These are phyloP conservation scores for Columbina picui DNA, from an alignment of 2,113 vertebrate genomes.

Conservation along the genomic window DNA sequence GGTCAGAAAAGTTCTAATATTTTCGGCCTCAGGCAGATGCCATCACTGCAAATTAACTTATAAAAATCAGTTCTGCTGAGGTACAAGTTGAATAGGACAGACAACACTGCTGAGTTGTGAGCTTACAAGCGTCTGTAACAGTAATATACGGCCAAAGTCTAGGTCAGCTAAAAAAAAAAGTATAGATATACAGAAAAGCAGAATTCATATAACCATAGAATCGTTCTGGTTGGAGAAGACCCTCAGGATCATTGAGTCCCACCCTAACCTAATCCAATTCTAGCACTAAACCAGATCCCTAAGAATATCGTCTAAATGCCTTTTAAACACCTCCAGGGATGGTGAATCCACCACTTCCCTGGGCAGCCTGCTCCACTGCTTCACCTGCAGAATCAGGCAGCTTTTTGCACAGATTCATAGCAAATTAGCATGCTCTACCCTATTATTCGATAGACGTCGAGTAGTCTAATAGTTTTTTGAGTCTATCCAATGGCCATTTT, in stretches of 20 bases:
- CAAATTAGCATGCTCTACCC: not conserved
- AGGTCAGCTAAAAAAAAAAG: not conserved
- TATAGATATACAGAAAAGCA: not conserved
- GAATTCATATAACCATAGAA: not conserved
- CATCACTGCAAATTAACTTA: not conserved
- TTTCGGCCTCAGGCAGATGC: not conserved
- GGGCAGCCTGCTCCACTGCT: too few species aligned
- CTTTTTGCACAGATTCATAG: not conserved
- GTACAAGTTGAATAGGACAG: not conserved
- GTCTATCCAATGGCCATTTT: not conserved
- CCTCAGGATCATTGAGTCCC: too few species aligned
- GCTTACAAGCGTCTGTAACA: not conserved
- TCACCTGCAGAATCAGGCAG: not conserved
- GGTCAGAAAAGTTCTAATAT: not conserved
- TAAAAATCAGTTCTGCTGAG: not conserved
- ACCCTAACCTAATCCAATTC: too few species aligned
- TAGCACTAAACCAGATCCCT: too few species aligned
- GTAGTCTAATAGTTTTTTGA: not conserved
- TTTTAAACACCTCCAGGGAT: too few species aligned
- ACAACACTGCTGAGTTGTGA: not conserved
- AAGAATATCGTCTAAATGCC: too few species aligned
- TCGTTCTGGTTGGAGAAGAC: too few species aligned
- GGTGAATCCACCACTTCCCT: too few species aligned
- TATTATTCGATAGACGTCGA: rapidly evolving
- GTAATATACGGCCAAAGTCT: rapidly evolving